phyloP scores from a whole-genome alignment of 1,140 invertebrate genomes.

The Tetragnatha versicolor region DNA sequence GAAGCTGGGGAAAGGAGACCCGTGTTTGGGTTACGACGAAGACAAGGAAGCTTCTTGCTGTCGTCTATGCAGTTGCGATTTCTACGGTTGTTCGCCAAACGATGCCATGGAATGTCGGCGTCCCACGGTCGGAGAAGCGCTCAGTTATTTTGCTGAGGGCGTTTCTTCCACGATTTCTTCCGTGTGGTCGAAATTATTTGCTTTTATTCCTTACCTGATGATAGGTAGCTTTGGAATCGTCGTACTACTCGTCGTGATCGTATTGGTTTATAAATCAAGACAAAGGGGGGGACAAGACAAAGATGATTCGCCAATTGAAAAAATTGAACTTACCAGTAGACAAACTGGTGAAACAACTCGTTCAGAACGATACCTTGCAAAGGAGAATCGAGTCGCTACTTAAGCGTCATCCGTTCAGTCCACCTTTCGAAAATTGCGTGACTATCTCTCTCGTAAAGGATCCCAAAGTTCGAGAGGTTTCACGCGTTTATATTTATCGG shows the following conservation, averaged over 20 bases:
- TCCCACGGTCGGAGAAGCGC: not conserved
- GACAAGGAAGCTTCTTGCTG: not conserved
- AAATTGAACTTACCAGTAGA: too few relatives aligned
- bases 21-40: not conserved
- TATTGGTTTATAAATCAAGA: too few relatives aligned
- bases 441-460: not conserved
- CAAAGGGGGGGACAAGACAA: not conserved
- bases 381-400: too few relatives aligned
- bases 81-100: not conserved
- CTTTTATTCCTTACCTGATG: not conserved
- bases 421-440: not conserved
- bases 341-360: too few relatives aligned
- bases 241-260: not conserved
- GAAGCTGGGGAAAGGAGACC: not conserved
- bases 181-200: not conserved
- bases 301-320: not conserved
- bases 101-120: constrained; percentile 8
- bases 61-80: not conserved
- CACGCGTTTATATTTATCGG: not conserved
- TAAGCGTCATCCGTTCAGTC: not conserved
- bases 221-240: not conserved
- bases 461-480: not conserved
- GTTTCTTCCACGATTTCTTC: too few relatives aligned
- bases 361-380: too few relatives aligned
- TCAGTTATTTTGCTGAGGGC: not conserved